A percentile compares a stretch with the other conserved stretches of the same genome.
phyloP scores from a whole-genome alignment of 2,888 invertebrate genomes.

The Eucera pruinosa region DNA sequence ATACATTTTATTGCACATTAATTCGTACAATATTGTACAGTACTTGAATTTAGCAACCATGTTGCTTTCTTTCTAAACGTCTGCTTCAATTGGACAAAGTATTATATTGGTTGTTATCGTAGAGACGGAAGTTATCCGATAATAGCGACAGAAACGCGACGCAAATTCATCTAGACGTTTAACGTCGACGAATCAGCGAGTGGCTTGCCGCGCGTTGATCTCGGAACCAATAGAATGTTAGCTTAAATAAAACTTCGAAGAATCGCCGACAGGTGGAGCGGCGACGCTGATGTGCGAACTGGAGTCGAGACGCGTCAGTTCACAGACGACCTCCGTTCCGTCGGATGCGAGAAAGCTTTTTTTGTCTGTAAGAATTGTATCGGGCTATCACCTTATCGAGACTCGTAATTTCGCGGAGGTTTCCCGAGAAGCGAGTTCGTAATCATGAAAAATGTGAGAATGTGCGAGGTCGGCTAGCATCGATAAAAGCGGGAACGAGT shows the following conservation, averaged over 20 bases:
- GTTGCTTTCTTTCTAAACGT: neutral
- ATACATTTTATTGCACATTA: neutral
- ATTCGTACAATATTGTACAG: no score
- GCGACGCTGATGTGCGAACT: constrained; percentile 42
- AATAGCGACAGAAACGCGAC: neutral
- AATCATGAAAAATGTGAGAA: constrained; percentile 72
- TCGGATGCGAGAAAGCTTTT: constrained; percentile 60
- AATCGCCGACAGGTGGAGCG: constrained; percentile 52
- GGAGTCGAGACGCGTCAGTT: constrained; percentile 71
- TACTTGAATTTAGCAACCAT: neutral
- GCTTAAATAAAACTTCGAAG: neutral
- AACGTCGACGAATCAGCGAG: constrained; percentile 16
- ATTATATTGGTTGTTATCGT: neutral
- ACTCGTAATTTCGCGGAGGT: constrained; percentile 25
- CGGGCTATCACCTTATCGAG: constrained; percentile 28
- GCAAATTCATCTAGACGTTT: neutral
- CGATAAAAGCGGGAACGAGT: constrained; percentile 21
- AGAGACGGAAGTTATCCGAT: constrained; percentile 6
- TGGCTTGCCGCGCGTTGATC: neutral
- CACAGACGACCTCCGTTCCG: constrained; percentile 74
- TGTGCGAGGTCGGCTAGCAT: constrained; percentile 70
- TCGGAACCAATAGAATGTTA: constrained; percentile 10
- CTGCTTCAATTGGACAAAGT: neutral
- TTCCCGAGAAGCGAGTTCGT: constrained; percentile 34
- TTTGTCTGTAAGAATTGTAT: constrained; percentile 37